Evolutionary conservation across 2,797 vertebrate genomes (phyloP), one percentile per base, ranked within the genome.

Genomic region (Acrossocheilus fasciatus): DNA sequence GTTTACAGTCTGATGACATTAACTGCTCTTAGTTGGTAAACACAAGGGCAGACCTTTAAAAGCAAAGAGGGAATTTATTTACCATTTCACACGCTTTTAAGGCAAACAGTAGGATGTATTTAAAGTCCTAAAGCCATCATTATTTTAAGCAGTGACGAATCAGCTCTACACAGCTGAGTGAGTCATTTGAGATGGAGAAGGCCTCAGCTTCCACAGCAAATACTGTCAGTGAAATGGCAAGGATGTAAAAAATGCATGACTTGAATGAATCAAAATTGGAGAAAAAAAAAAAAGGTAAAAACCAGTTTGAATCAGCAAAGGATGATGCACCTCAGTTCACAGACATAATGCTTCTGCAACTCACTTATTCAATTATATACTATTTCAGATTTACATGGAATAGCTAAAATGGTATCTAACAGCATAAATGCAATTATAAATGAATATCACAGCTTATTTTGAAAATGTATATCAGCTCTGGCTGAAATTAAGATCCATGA

Each of bases 141-240:
- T 75, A 52, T 36, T 81, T 54, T 26, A 70, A 15, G 59, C 68
- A 69, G 20, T 57, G 14, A 72, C 59, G 26, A 69, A 82, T 11
- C 69, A 80, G 81, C 62, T 64, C 75, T 74, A 82, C 74, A 87
- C 78, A 43, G 57, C 80, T 41, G 15, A 43, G 80, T 81, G 88
- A 87, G 59, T 89, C 86, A 83, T 62, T 45, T 52, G 15, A 83
- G 86, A 75, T 50, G 34, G 59, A 69, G 81, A 86, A 85, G 50
- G 62, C 54, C 70, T 54, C 72, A 9, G 70, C 64, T 41, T 81
- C 59, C 52, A 39, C 36, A 84, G 47, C 69, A 68, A 86, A 81
- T 15, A 11, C 41, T 57, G 81, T 66, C 66, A 88, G 64, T 52
- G 34, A 88, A 78, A 73, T 50, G 39, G 10, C 66, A 89, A 82